Base-by-base conservation (phyloP, 2,797 vertebrate genomes). In the Triplophysa bombifrons region DNA sequence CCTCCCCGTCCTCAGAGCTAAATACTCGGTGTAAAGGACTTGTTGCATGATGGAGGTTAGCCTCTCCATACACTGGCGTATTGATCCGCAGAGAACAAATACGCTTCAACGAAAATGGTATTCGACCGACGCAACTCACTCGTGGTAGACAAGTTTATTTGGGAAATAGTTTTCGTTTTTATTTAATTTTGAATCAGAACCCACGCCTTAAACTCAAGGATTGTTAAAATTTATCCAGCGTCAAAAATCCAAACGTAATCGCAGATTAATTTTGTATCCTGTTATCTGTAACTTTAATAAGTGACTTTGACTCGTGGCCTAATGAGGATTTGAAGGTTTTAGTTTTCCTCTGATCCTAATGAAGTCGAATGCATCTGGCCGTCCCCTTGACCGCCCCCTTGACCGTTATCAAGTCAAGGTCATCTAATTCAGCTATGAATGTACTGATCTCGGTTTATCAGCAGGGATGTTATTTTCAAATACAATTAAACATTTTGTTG, bases 231-330 rank as follows among this genome's bases (percentile, higher is more conserved):
- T 71, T 71, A 56, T 71, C 68, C 56, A 14, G 44, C 48, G 58
- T 44, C 56, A 46, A 64, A 64, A 78, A 78, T 72, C 46, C 68
- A 27, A 63, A 71, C 64, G 76, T 72, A 78, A 64, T 72, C 76
- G 48, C 68, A 72, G 68, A 78, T 78, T 78, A 72, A 55, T 78
- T 68, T 51, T 64, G 34, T 64, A 71, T 78, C 76, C 67, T 71
- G 67, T 78, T 78, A 64, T 78, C 48, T 78, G 67, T 64, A 72
- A 78, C 68, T 72, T 78, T 55, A 78, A 44, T 72, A 64, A 64
- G 61, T 64, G 58, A 27, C 25, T 71, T 64, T 64, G 58, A 64
- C 27, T 63, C 66, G 38, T 14, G 76, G 61, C 11, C 76, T 63
- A 65, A 72, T 71, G 67, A 51, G 44, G 46, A 64, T 44, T 55